Evolutionary conservation across 1,140 invertebrate genomes (phyloP).

Genomic region (Eufriesea mexicana): DNA sequence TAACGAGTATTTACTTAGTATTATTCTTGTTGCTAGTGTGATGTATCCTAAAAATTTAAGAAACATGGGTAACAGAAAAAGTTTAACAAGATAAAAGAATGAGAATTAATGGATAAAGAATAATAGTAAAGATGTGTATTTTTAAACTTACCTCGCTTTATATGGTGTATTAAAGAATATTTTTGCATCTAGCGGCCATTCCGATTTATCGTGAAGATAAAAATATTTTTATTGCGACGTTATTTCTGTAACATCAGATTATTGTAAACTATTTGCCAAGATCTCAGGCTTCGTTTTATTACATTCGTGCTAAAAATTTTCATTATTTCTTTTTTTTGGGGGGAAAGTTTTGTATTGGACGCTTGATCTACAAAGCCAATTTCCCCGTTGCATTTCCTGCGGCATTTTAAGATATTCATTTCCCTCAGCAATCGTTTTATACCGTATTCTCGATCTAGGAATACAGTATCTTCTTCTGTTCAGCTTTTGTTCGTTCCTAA

Average conservation of each 20-base stretch:
- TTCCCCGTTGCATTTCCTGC: neutral
- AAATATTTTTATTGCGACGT: neutral
- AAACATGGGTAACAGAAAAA: too few species aligned
- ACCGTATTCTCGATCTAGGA: neutral
- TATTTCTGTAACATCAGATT: neutral
- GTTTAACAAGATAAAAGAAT: too few species aligned
- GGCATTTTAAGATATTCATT: neutral
- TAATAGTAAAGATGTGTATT: too few species aligned
- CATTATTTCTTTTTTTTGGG: neutral
- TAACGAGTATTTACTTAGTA: too few species aligned
- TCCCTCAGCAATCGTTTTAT: neutral
- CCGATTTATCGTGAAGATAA: neutral
- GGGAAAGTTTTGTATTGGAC: neutral
- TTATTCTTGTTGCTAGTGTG: too few species aligned
- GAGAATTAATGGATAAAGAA: too few species aligned
- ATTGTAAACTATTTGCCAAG: neutral
- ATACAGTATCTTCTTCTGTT: neutral
- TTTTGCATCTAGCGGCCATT: too few species aligned
- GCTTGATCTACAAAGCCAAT: neutral
- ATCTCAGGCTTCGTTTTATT: neutral
- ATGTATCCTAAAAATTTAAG: too few species aligned
- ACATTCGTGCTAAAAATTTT: neutral
- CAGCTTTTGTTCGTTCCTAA: slow-evolving; percentile 3
- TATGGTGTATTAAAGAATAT: too few species aligned
- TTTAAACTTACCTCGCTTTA: too few species aligned